Evolutionary conservation across 2,113 vertebrate genomes (phyloP), one percentile per base, ranked within the genome.

Genomic region (Cyprinodon tularosa): DNA sequence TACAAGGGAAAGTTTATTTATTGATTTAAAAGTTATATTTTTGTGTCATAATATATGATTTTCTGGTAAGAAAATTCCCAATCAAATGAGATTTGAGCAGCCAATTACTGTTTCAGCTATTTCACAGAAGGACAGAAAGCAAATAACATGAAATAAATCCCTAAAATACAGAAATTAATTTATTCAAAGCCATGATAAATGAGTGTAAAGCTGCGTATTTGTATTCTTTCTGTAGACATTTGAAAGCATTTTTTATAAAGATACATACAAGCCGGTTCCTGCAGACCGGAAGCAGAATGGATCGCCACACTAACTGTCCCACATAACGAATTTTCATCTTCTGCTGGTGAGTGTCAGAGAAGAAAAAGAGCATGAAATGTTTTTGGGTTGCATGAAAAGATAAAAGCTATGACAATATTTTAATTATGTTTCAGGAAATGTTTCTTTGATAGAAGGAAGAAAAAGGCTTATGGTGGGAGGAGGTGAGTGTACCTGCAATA

Each of bases 271-370:
- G 86, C 87, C 22, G 91, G 92, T 17, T 92, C 66, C 72, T 92
- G 86, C 40, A 94, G 85, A 64, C 93, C 92, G 14, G 73, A 70
- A 29, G 92, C 93, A 2, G 93, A 93, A 68, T 94, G 92, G 64
- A 94, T 62, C 4, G 86, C 90, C 48, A 94, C 91, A 57, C 71
- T 82, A 44, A 95, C 76, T 50, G 93, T 95, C 20, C 94, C 94
- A 81, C 91, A 92, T 50, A 94, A 36, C 6, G 62, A 80, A 4
- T 71, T 48, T n/a, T 44, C 29, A 11, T 81, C 74, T 44, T 76
- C 62, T 5, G 38, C 92, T 92, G 77, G 4, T 29, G 29, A 29
- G 29, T 29, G 29, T 29, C 29, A 29, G 29, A 29, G 29, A 29
- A 29, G 29, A 29, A 29, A 29, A 50, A 17, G 6, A 5, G 48